Evolutionary conservation across 2,797 vertebrate genomes (phyloP).

Genomic region (Mormyrus hasselquistii): DNA sequence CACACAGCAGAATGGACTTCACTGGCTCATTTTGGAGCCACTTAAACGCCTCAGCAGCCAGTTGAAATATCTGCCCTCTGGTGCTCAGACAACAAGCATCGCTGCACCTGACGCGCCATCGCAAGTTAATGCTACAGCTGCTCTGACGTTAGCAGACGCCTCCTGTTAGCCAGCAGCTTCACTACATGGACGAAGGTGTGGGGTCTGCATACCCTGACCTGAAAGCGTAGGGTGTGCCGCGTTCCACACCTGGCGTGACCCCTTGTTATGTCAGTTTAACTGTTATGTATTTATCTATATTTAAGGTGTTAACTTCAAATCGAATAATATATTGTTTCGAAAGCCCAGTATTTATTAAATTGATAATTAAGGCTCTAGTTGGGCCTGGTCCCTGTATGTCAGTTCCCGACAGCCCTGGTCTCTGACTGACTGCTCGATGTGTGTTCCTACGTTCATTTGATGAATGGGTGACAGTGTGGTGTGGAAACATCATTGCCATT

Average conservation of each 20-base stretch:
- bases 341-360: too few species aligned
- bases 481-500: too few species aligned
- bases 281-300: not conserved
- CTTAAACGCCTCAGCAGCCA: not conserved
- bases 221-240: not conserved
- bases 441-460: not conserved
- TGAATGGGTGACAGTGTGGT: too few species aligned
- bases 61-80: not conserved
- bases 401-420: not conserved
- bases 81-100: not conserved
- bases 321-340: too few species aligned
- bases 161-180: not conserved
- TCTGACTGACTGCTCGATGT: not conserved
- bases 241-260: too few species aligned
- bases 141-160: not conserved
- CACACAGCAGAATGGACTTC: not conserved
- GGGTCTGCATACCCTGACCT: too few species aligned
- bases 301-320: too few species aligned
- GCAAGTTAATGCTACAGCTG: too few species aligned
- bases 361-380: too few species aligned
- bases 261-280: not conserved
- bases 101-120: not conserved
- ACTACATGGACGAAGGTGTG: not conserved
- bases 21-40: not conserved
- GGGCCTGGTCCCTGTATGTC: not conserved